Conservation (phyloP, 2,888 invertebrate genomes). For the Lacanobia oleracea region DNA sequence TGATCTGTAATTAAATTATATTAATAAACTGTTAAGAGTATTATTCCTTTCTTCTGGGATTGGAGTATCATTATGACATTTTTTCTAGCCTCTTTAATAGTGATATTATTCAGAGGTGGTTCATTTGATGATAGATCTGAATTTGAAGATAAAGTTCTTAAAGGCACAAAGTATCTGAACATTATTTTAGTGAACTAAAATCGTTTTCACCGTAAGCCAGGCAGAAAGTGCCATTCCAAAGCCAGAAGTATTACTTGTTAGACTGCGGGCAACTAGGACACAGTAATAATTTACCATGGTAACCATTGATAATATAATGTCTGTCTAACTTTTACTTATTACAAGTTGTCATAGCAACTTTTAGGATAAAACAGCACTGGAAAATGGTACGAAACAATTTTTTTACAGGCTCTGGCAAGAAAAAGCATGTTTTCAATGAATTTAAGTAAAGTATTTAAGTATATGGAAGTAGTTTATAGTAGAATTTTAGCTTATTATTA, state of each 20-base stretch:
- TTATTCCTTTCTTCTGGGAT: not conserved
- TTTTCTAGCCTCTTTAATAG: not conserved
- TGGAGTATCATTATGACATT: not conserved
- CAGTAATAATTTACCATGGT: constrained; percentile 17
- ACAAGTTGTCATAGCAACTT: constrained; percentile 50
- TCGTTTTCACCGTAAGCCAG: constrained; percentile 39
- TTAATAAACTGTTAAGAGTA: not conserved
- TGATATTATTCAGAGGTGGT: not conserved
- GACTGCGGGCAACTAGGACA: not conserved
- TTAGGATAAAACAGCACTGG: constrained; percentile 7
- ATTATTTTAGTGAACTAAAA: not conserved
- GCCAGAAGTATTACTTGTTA: constrained; percentile 2
- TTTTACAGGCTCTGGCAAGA: not conserved
- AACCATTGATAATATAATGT: constrained; percentile 1
- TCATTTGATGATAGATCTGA: not conserved
- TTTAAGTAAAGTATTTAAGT: not conserved
- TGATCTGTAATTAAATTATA: constrained; percentile 77
- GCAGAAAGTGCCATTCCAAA: constrained; percentile 40
- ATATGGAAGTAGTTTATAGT: not conserved
- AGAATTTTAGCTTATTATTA: constrained; percentile 7
- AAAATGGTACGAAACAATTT: not conserved
- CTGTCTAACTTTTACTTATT: constrained; percentile 12
- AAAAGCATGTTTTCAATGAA: not conserved
- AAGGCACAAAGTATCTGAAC: not conserved
- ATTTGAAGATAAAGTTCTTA: not conserved